Base-by-base conservation (phyloP, 37 sponge, comb jelly and placozoan species). In the Tethya wilhelma region DNA sequence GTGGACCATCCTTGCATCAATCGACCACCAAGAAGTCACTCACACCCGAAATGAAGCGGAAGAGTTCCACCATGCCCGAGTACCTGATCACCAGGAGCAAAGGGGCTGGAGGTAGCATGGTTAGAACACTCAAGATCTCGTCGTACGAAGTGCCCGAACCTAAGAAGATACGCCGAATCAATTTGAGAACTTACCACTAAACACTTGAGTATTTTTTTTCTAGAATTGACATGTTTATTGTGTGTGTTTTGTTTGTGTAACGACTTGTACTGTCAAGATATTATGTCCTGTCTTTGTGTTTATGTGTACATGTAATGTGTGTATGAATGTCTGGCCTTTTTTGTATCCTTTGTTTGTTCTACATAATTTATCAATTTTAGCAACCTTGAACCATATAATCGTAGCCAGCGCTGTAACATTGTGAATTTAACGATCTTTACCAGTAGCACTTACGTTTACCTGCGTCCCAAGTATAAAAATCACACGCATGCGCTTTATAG, bases 121-220 rank as follows among this genome's bases (percentile, higher is more conserved):
- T 81, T 2, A 80, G 56, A 55, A 80, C 81, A 41, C 60, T 69
- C 19, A 80, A 76, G 28, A 69, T 87, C 12, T 37, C 45, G 11
- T 43, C 60, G 7, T 87, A 69, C 45, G 69, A 80, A 32, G 44
- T 80, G 5, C 82, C 88, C 17, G 38, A 64, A 36, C 62, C 70
- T 0, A 75, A 57, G 38, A 69, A 11, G 30, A 75, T 81, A n/a
- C 59, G 81, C 2, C 49, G 57, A 56, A 68, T 87, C 36, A 80
- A 87, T 44, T 7, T 81, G 46, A 72, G 77, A 67, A 66, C 81
- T 49, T 86, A 71, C 78, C 62, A 79, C 32, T 85, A 37, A 85
- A n/a, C n/a, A n/a, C n/a, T n/a, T n/a, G n/a, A n/a, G n/a, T n/a
- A n/a, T 69, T 30, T 6, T 23, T 9, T 58, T 58, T 14, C 59